Conservation (phyloP, 2,888 invertebrate species). For the Diplolepis rosae region DNA sequence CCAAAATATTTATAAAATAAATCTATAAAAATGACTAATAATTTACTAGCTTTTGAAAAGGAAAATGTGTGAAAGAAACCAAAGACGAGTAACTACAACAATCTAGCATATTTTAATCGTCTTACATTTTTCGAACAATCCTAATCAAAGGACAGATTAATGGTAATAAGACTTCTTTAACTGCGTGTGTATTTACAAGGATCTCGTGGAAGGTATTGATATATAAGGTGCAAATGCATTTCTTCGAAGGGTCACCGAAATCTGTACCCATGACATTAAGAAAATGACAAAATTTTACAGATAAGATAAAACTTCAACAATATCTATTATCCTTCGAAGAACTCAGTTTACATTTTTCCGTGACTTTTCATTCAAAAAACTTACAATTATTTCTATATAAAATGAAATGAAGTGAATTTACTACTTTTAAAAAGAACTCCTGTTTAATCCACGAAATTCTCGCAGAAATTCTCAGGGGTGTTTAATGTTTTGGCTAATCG, state of each 20-base stretch:
- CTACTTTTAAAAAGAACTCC: conserved; percentile 35
- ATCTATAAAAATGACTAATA: background rate
- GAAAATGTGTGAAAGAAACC: background rate
- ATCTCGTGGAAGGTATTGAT: conserved; percentile 47
- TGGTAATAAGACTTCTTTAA: conserved; percentile 46
- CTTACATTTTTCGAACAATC: conserved; percentile 50
- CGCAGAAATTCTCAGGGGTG: conserved; percentile 43
- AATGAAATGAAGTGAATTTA: conserved; percentile 29
- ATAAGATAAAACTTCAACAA: background rate
- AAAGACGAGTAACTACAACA: conserved; percentile 51
- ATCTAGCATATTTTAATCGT: conserved; percentile 56
- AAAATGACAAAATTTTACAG: conserved; percentile 26
- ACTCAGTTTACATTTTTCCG: conserved; percentile 7
- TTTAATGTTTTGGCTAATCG: conserved; percentile 39
- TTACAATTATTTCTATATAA: background rate
- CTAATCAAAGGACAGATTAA: conserved; percentile 44
- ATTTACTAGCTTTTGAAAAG: background rate
- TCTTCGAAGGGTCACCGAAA: conserved; percentile 1
- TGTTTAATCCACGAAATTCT: conserved; percentile 38
- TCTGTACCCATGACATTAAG: background rate
- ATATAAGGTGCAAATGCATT: conserved; percentile 38
- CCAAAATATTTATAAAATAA: too few species aligned
- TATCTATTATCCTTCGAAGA: background rate
- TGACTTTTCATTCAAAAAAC: background rate
- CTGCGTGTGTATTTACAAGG: conserved; percentile 57